Evolutionary conservation across 2,797 vertebrate species (phyloP), one percentile per base, ranked within the genome.

Genomic region (Peromyscus melanophrys): DNA sequence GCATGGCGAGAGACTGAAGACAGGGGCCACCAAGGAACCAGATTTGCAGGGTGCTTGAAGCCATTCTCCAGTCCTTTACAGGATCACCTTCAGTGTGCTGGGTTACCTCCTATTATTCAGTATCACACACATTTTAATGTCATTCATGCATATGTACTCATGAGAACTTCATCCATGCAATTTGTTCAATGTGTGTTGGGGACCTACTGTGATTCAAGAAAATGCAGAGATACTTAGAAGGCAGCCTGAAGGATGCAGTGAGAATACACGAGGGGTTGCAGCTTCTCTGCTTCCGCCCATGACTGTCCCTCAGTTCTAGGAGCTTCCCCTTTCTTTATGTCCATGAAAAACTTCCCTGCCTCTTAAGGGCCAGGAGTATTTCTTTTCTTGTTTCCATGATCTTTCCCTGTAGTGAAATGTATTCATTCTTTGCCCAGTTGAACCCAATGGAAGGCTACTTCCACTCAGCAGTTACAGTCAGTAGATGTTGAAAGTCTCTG

Each of bases 1-100:
- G 95, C 90, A 83, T 67, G 96, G 95, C 5, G 92, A 97, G 97
- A 97, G 97, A 96, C 83, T 59, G 80, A 61, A 94, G 81, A 52
- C 63, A 82, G 76, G 75, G 96, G 93, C 76, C 89, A 63, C 67
- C 71, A n/a, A n/a, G 85, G 49, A 96, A 85, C 73, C 73, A 57
- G 82, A 67, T 55, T 77, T 65, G n/a, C 43, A 43, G 71, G 23
- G 23, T 43, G 90, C 46, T 93, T 75, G 63, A 81, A 88, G 61
- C 59, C 14, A 49, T 77, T 86, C 85, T 91, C 77, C 6, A 14
- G n/a, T 17, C 13, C 8, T 8, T 55, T 31, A 37, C 40, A 14
- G 94, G 76, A 78, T 46, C 59, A 69, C 6, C 29, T 57, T 92
- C 49, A 34, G 88, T 46, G 12, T 43, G 6, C 19, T 37, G 46